phyloP scores from a whole-genome alignment of 2,797 vertebrate species.

The Rhinella marina region DNA sequence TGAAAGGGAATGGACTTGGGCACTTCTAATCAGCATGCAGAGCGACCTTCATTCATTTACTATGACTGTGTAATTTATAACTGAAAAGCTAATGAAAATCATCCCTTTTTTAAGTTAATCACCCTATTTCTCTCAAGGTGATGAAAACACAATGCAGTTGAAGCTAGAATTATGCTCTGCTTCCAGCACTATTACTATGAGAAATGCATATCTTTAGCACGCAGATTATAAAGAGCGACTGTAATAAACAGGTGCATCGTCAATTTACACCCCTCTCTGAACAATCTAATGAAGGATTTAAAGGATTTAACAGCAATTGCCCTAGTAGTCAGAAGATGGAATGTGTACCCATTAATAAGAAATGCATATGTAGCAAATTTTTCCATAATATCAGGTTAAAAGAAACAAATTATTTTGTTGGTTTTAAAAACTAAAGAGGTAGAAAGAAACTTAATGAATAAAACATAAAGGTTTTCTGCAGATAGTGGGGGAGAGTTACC shows the following conservation, averaged over 20 bases:
- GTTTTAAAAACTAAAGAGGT: background rate
- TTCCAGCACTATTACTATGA: conserved; percentile 28
- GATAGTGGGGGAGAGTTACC: background rate
- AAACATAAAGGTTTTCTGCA: background rate
- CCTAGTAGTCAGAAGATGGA: conserved; percentile 42
- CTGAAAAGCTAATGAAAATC: conserved; percentile 49
- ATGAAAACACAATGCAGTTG: conserved; percentile 53
- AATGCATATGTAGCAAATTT: conserved; percentile 31
- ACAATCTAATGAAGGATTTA: conserved; percentile 59
- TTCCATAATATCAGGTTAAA: background rate
- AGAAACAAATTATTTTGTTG: background rate
- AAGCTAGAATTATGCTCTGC: conserved; percentile 42
- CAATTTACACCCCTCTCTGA: conserved; percentile 58
- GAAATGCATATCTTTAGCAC: conserved; percentile 50
- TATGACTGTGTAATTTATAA: conserved; percentile 51
- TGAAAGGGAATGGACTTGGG: conserved; percentile 7
- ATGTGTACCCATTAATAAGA: conserved; percentile 37
- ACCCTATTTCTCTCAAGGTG: conserved; percentile 54
- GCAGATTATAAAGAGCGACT: conserved; percentile 52
- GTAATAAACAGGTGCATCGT: conserved; percentile 59
- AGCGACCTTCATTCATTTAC: background rate
- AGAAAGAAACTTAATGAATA: background rate
- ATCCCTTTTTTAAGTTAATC: conserved; percentile 50
- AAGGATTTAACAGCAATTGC: conserved; percentile 56
- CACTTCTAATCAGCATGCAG: conserved; percentile 21